phyloP scores from a whole-genome alignment of 1,140 invertebrate species.

The Pissodes strobi region DNA sequence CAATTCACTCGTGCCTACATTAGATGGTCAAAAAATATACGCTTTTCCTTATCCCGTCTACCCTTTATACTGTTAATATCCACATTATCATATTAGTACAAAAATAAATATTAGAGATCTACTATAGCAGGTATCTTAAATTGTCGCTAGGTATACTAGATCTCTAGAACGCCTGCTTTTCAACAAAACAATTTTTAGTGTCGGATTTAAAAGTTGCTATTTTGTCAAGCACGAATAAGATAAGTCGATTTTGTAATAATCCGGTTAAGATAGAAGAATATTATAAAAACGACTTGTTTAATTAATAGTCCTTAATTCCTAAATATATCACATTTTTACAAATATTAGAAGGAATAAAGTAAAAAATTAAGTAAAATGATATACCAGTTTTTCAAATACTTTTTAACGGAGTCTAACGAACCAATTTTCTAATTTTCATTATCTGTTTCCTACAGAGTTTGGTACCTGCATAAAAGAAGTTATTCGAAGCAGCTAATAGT shows the following conservation, averaged over 20 bases:
- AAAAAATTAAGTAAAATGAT: slow-evolving; percentile 31
- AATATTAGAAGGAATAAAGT: slow-evolving; percentile 10
- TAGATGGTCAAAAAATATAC: slow-evolving; percentile 11
- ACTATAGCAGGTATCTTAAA: not conserved
- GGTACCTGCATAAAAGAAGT: no score
- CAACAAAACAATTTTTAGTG: no score
- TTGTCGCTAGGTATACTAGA: no score
- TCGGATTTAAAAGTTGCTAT: no score
- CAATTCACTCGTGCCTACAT: not conserved
- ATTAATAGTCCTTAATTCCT: slow-evolving; percentile 13
- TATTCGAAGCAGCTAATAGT: no score
- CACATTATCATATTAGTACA: slow-evolving; percentile 12
- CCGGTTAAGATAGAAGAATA: no score
- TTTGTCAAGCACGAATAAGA: no score
- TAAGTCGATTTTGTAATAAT: no score
- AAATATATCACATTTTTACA: slow-evolving; percentile 37
- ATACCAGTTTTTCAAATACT: slow-evolving; percentile 17
- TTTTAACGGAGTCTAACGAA: not conserved
- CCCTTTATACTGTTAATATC: not conserved
- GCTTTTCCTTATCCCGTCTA: not conserved
- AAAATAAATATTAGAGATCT: slow-evolving; percentile 19
- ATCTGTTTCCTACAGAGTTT: no score
- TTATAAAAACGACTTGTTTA: no score
- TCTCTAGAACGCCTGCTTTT: no score
- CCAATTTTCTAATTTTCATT: not conserved